Evolutionary conservation across 2,113 vertebrate genomes (phyloP).

Genomic region (Leptosomus discolor): DNA sequence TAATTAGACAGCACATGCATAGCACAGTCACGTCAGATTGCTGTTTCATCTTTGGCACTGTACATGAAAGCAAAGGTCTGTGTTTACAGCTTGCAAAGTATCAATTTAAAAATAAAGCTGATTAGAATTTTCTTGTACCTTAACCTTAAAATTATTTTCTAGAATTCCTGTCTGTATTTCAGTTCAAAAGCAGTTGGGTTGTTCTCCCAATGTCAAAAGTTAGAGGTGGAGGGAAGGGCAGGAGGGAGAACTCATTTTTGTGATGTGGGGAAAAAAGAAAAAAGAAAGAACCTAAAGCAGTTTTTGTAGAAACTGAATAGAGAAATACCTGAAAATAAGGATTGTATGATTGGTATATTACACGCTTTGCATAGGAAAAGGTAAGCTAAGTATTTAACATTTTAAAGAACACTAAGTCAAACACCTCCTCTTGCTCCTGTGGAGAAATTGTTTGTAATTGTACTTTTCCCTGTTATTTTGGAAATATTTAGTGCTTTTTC

Average conservation of each 20-base stretch:
- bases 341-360: neutral
- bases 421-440: neutral
- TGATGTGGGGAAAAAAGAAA: fast-evolving
- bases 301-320: neutral
- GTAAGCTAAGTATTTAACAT: neutral
- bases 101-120: neutral
- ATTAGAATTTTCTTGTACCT: neutral
- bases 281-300: fast-evolving
- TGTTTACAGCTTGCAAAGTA: neutral
- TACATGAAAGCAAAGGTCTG: neutral
- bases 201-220: neutral
- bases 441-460: neutral
- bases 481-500: neutral
- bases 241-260: neutral
- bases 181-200: neutral
- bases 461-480: neutral
- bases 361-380: fast-evolving
- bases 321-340: neutral
- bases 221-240: neutral
- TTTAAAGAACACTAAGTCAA: neutral
- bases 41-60: neutral
- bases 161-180: neutral
- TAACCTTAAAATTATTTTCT: neutral
- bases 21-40: fast-evolving
- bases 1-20: neutral